Conservation (phyloP, 2,113 vertebrate species). For the Brachirus orientalis region DNA sequence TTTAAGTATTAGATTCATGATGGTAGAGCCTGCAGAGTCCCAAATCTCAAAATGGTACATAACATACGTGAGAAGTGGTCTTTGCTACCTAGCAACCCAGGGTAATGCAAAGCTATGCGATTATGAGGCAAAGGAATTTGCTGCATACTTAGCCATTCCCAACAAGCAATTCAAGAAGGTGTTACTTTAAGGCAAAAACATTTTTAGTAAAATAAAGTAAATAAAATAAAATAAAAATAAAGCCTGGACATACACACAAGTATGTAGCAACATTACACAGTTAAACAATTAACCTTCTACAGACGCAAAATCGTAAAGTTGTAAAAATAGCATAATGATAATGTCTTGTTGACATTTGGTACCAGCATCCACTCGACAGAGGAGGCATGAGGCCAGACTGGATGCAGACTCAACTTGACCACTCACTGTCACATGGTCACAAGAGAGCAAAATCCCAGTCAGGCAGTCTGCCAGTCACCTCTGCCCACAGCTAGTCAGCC, state of each 20-base stretch:
- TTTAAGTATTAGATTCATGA: not conserved
- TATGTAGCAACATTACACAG: not conserved
- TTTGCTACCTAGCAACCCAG: not conserved
- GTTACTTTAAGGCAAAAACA: not conserved
- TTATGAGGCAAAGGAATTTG: conserved; percentile 8
- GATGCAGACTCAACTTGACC: conserved; percentile 43
- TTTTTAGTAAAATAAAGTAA: too few relatives aligned
- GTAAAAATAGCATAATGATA: conserved; percentile 24
- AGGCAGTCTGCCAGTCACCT: conserved; percentile 54
- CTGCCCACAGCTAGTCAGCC: conserved; percentile 30
- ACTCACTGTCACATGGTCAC: conserved; percentile 64
- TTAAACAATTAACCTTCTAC: too few relatives aligned
- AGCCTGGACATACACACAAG: not conserved
- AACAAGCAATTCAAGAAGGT: not conserved
- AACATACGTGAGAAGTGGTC: not conserved
- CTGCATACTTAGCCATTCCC: not conserved
- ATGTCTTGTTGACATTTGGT: conserved; percentile 42
- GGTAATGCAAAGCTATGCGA: conserved; percentile 3
- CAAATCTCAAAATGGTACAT: not conserved
- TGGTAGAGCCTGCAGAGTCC: not conserved
- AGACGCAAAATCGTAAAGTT: not conserved
- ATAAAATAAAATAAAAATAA: not conserved
- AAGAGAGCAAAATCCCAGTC: conserved; percentile 45
- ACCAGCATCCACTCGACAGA: conserved; percentile 18
- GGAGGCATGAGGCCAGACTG: conserved; percentile 42